Conservation (phyloP, 2,888 invertebrate species). For the Acronicta leporina region DNA sequence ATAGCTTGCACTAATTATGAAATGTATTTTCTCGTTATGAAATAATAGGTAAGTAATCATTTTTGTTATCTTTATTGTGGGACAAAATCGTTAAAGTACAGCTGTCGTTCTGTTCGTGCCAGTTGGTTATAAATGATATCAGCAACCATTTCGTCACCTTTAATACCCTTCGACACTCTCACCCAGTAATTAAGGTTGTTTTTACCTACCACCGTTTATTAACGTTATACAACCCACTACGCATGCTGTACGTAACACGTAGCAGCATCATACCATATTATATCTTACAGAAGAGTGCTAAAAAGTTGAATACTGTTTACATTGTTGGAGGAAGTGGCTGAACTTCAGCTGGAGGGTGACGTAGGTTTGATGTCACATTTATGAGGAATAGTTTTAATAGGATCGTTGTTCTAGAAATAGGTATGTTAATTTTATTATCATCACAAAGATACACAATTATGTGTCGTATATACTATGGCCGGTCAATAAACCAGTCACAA, state of each 20-base stretch:
- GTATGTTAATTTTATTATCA: background rate
- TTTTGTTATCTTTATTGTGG: too few relatives aligned
- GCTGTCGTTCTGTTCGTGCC: conserved; percentile 55
- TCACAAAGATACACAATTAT: background rate
- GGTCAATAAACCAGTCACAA: conserved; percentile 9
- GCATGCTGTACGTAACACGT: background rate
- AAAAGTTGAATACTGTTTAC: conserved; percentile 2
- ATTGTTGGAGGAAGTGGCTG: background rate
- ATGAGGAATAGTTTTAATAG: conserved; percentile 43
- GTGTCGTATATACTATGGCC: background rate
- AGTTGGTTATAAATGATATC: conserved; percentile 49
- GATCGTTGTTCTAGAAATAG: conserved; percentile 40
- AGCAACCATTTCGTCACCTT: conserved; percentile 57
- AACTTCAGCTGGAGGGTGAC: background rate
- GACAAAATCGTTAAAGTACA: conserved; percentile 15
- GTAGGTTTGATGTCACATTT: conserved; percentile 19
- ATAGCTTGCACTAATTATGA: too few relatives aligned
- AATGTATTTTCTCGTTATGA: conserved; percentile 6
- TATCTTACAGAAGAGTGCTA: rapidly evolving
- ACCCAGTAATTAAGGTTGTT: conserved; percentile 59
- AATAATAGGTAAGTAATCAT: conserved; percentile 12
- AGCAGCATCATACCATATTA: conserved; percentile 5
- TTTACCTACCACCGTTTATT: conserved; percentile 39
- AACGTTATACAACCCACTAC: conserved; percentile 17
- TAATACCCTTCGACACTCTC: conserved; percentile 56